Conservation (phyloP, 2,888 invertebrate species). For the Spodoptera littoralis region DNA sequence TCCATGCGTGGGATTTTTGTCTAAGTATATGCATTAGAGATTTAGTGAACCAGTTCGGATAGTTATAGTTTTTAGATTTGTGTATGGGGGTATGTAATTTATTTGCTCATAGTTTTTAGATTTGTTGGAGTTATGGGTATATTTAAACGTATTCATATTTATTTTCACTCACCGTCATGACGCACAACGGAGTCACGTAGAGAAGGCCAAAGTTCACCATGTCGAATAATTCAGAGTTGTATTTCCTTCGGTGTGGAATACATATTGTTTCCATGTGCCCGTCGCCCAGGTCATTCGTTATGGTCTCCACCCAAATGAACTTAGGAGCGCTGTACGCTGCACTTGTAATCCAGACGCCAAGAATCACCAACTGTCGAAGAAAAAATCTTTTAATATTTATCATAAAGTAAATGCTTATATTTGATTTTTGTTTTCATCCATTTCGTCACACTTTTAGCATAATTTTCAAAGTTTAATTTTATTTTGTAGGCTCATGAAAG, state of each 20-base stretch:
- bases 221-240: slow-evolving; percentile 93
- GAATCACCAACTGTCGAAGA: slow-evolving; percentile 91
- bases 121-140: background rate
- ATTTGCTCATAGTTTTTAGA: no score
- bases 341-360: slow-evolving; percentile 94
- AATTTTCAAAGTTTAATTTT: no score
- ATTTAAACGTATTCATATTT: slow-evolving; percentile 5
- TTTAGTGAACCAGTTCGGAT: no score
- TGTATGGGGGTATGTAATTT: no score
- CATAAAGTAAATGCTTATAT: no score
- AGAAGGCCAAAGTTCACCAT: slow-evolving; percentile 94
- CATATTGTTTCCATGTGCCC: slow-evolving; percentile 92
- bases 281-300: slow-evolving; percentile 89
- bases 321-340: slow-evolving; percentile 95
- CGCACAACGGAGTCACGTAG: slow-evolving; percentile 93
- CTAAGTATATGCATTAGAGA: no score
- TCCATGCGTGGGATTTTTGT: no score
- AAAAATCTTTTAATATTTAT: background rate
- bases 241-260: slow-evolving; percentile 92
- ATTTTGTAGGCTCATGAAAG: no score
- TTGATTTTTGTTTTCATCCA: no score
- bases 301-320: slow-evolving; percentile 94
- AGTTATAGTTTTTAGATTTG: no score
- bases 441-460: no score
- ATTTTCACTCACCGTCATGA: slow-evolving; percentile 91